Evolutionary conservation across 2,113 vertebrate species (phyloP).

Genomic region (Pholis gunnellus): DNA sequence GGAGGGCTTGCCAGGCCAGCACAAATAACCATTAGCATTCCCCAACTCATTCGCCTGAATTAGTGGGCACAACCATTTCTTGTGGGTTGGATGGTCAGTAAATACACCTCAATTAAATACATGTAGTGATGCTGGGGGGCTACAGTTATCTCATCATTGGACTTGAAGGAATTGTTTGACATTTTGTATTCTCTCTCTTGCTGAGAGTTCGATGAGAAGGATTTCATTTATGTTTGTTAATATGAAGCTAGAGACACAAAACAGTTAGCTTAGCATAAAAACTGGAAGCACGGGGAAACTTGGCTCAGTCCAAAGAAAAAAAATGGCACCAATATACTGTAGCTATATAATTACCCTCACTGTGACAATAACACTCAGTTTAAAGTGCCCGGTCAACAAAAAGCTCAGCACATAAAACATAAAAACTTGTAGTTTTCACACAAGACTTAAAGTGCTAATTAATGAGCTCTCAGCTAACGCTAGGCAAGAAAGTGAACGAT

Average conservation of each 20-base stretch:
- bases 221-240: neutral
- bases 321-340: neutral
- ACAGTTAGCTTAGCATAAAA: neutral
- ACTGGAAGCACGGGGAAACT: neutral
- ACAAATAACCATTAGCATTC: conserved; percentile 53
- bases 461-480: neutral
- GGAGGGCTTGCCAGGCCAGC: conserved; percentile 32
- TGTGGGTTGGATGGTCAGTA: neutral
- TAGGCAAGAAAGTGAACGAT: neutral
- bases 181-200: neutral
- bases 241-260: neutral
- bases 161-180: neutral
- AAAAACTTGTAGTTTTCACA: neutral
- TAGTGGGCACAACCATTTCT: conserved; percentile 28
- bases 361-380: neutral
- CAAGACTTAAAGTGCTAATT: neutral
- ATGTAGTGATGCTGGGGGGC: neutral
- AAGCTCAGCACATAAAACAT: neutral
- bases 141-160: neutral
- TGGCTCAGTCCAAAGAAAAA: neutral
- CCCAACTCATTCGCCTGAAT: conserved; percentile 17
- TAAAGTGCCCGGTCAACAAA: neutral
- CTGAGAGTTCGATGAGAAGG: neutral
- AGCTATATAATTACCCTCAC: neutral
- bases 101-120: neutral